Evolutionary conservation across 2,113 vertebrate genomes (phyloP), one percentile per base, ranked within the genome.

Genomic region (Microtus montanus): DNA sequence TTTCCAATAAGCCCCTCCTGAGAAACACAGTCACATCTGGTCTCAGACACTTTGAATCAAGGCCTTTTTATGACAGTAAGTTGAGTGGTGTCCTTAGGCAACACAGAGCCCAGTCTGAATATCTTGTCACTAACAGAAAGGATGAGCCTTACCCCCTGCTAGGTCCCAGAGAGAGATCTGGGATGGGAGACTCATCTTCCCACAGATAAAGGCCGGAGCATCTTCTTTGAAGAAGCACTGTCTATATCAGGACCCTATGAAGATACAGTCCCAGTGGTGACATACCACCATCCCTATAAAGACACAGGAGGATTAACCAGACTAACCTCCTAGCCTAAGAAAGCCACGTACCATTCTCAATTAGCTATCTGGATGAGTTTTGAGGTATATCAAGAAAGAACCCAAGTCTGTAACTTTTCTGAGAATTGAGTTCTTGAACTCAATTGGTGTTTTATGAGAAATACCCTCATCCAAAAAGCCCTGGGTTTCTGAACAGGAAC

Each of bases 361-460:
- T 6, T 5, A 10, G 30, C 19, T 10, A 5, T 77, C 85, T 75
- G 47, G 68, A 82, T 41, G n/a, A 14, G 7, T 12, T 96, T 92
- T 79, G 88, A 89, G 77, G 61, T 63, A 47, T n/a, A 79, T 54
- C 49, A 28, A 74, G n/a, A 93, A 95, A 96, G 41, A 70, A 87
- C 74, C 17, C 33, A 63, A 22, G 83, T 93, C 92, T 96, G 70
- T 58, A 96, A 70, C 77, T 92, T 78, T 82, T 96, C 88, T 75
- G 44, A 90, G 88, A 90, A 61, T 96, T 97, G 54, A 58, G 54
- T 58, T 58, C 17, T 58, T 5, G 4, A 58, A 58, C 61, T 83
- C 41, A 30, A 88, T 93, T 91, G 64, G 66, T 86, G 78, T 95
- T 94, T 96, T 92, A 90, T 92, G 78, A 87, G 92, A 87, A 71